Base-by-base conservation (phyloP, 2,888 invertebrate species). In the Erebia palarica region DNA sequence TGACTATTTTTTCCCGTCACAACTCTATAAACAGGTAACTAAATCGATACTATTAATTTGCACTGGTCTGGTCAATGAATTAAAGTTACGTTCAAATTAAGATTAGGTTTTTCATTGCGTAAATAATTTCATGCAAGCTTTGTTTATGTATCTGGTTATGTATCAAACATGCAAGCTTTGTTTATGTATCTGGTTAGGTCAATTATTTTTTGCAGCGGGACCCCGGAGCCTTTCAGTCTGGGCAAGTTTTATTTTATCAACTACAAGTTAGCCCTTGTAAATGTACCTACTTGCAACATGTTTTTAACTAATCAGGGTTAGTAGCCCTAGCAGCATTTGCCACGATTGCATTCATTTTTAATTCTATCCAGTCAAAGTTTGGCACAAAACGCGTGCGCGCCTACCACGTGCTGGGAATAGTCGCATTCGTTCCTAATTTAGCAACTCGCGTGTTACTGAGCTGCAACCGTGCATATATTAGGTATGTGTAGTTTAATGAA, bases 351-450 rank as follows among this genome's bases (percentile, higher is more conserved):
- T 87, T 83, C 84, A 87, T 87, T 86, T 87, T 86, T 86, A 88
- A 87, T 87, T 85, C 81, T 82, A 85, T 84, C 82, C 81, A 83
- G 84, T 80, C 81, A 78, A 86, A 87, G 84, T 87, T 88, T 84
- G 83, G 81, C 81, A 82, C 83, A 84, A 84, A 84, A 80, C 81
- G 82, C 82, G 84, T 83, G 82, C 82, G 82, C 82, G 82, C 82
- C 79, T 79, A 81, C 82, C 81, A 84, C 85, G 83, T 85, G 85
- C 80, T 70, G 78, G 80, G 83, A 84, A 83, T 83, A 81, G 77
- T 76, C 78, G 75, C 78, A 75, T 77, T 78, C 78, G 78, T 78
- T 76, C 77, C 77, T 78, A 79, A 80, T 80, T 80, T 77, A 75
- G 11, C 58, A 60, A 69, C 71, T 75, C 72, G 72, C 73, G 66